Evolutionary conservation across 2,113 vertebrate species (phyloP), one percentile per base, ranked within the genome.

Genomic region (Paradoxurus hermaphroditus): DNA sequence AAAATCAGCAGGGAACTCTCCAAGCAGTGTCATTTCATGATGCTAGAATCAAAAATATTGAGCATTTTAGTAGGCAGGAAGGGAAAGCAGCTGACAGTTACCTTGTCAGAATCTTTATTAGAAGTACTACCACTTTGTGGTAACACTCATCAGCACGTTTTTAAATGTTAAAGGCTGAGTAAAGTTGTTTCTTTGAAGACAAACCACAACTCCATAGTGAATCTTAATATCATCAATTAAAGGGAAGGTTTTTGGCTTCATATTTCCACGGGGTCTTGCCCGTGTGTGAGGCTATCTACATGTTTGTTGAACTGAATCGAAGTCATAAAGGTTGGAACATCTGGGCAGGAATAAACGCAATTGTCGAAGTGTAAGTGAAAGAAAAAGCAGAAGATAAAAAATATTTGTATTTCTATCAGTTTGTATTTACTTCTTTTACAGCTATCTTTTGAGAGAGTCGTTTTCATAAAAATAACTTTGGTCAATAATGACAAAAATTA

Each of bases 1-100:
- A 98, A 98, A 98, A 98, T 97, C 98, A 98, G 90, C 97, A 98
- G 97, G 97, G 86, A 72, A 86, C 36, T 92, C 46, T 95, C 56
- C 34, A 86, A 87, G 84, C n/a, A 87, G 62, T 67, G 62, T 46
- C 94, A 96, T 85, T 90, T 96, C 72, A 79, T 72, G 63, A 85
- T 87, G 44, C 9, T 86, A 93, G 81, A 94, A 87, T 73, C 73
- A 92, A 97, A 98, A 90, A 31, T 59, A 81, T 1, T 82, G 77
- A 93, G 53, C 41, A 67, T 16, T 90, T 97, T 85, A 78, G 56
- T 53, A 59, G 41, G 13, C 44, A 96, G 93, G 62, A 95, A 96
- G 49, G 29, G 56, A 90, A 53, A 85, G 70, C 7, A 88, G n/a
- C 36, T 81, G 79, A 70, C 36, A 82, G 63, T 92, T 95, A 90